phyloP scores from a whole-genome alignment of 2,113 vertebrate species.

The Terrapene triunguis region DNA sequence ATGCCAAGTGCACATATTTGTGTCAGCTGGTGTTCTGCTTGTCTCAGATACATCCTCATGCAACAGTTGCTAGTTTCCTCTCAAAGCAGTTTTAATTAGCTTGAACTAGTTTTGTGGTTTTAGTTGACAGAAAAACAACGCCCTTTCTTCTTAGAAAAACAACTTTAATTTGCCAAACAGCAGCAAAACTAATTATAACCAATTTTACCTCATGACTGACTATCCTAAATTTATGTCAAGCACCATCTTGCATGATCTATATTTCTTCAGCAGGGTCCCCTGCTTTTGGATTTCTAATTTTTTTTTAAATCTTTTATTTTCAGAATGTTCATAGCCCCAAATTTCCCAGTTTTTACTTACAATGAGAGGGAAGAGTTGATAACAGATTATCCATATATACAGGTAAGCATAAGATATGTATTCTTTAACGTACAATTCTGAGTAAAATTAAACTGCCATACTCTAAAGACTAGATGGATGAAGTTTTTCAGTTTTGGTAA shows the following conservation, averaged over 20 bases:
- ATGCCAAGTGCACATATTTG: neutral
- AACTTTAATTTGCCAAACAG: neutral
- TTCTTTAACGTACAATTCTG: neutral
- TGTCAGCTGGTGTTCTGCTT: neutral
- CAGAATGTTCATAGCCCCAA: neutral
- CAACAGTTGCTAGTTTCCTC: neutral
- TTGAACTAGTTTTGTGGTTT: neutral
- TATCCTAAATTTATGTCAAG: neutral
- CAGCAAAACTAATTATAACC: neutral
- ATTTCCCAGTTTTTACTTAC: neutral
- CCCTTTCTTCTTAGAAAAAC: neutral
- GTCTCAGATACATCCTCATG: neutral
- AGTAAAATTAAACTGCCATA: neutral
- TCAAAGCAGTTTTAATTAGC: neutral
- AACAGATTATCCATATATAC: neutral
- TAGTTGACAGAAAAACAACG: neutral
- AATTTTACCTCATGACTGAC: neutral
- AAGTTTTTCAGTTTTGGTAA: neutral
- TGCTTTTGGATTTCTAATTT: neutral
- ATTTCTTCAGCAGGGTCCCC: neutral
- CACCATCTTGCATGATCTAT: neutral
- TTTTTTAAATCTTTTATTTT: neutral
- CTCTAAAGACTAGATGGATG: neutral
- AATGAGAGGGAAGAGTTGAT: neutral
- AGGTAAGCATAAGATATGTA: neutral